Percentiles rank a stretch among this genome's conserved stretches.
These are phyloP conservation scores for Phyllotis vaccarum DNA, from an alignment of 2,797 vertebrate genomes.

Conservation along the genomic window DNA sequence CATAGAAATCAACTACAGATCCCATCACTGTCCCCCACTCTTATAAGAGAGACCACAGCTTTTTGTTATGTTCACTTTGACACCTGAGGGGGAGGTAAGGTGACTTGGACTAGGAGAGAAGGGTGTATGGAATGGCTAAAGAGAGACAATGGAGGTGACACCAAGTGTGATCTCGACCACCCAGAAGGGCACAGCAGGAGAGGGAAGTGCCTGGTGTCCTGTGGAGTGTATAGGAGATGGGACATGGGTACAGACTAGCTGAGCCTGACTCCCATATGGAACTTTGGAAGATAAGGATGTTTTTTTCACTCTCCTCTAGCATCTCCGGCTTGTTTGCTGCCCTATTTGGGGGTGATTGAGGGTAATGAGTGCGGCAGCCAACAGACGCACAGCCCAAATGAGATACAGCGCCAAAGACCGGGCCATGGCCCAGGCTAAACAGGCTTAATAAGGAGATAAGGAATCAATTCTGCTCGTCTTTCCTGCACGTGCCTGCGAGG, in stretches of 20 bases:
- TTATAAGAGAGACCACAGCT: neutral
- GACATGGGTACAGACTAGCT: rapidly evolving
- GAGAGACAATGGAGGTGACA: neutral
- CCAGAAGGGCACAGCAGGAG: neutral
- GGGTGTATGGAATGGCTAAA: neutral
- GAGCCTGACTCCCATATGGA: neutral
- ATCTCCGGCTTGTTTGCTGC: constrained; percentile 22
- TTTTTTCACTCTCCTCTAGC: neutral
- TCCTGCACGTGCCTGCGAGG: neutral
- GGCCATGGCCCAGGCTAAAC: constrained; percentile 58
- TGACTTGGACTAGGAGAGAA: neutral
- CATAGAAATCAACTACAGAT: neutral
- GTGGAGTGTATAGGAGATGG: rapidly evolving
- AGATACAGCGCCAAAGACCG: constrained; percentile 57
- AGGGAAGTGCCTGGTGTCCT: neutral
- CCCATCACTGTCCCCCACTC: neutral
- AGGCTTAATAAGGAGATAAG: constrained; percentile 64
- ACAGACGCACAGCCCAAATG: constrained; percentile 30
- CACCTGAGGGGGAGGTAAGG: neutral
- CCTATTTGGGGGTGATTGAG: neutral
- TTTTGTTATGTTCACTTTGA: neutral
- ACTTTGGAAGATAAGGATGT: constrained; percentile 21
- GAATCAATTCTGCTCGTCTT: constrained; percentile 71
- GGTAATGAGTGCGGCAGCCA: constrained; percentile 72
- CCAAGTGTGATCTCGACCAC: neutral